A percentile compares a stretch with the other conserved stretches of the same genome.
These are phyloP conservation scores for Lepidurus packardi DNA, from an alignment of 1,140 invertebrate genomes.

Conservation along the genomic window DNA sequence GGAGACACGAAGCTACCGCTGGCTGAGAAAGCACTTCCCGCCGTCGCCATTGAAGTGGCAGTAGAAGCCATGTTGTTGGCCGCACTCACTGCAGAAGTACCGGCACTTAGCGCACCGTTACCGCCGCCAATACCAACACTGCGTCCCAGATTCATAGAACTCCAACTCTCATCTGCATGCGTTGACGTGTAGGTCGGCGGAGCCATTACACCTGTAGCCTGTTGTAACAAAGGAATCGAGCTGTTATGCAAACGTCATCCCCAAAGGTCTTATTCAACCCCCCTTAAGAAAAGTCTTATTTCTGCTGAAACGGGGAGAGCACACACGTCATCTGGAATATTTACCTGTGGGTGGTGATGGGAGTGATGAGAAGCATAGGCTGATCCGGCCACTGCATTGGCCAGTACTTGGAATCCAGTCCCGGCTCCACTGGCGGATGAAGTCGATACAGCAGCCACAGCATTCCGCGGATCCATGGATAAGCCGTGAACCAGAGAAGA, in stretches of 20 bases:
- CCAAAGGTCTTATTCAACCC: too few relatives aligned
- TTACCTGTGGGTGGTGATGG: slow-evolving; percentile 1
- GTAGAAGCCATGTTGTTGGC: background rate
- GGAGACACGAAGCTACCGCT: background rate
- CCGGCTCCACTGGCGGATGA: background rate
- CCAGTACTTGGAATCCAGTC: background rate
- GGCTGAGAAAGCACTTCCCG: background rate
- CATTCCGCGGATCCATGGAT: background rate
- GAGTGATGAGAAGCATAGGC: background rate
- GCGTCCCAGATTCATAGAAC: background rate
- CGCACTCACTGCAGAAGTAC: slow-evolving; percentile 1
- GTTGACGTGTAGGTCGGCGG: background rate
- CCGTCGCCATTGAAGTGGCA: slow-evolving; percentile 23
- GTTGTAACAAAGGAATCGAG: background rate
- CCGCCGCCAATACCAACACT: background rate
- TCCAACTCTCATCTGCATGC: background rate
- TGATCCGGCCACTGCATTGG: background rate
- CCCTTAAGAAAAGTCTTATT: too few relatives aligned
- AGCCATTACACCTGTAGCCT: background rate
- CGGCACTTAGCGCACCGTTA: slow-evolving; percentile 8
- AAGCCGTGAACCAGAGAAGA: background rate
- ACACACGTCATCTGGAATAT: background rate
- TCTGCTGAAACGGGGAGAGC: too few relatives aligned
- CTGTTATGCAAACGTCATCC: too few relatives aligned
- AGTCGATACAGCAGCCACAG: background rate